Evolutionary conservation across 2,113 vertebrate species (phyloP).

Genomic region (Microcebus griseorufus): DNA sequence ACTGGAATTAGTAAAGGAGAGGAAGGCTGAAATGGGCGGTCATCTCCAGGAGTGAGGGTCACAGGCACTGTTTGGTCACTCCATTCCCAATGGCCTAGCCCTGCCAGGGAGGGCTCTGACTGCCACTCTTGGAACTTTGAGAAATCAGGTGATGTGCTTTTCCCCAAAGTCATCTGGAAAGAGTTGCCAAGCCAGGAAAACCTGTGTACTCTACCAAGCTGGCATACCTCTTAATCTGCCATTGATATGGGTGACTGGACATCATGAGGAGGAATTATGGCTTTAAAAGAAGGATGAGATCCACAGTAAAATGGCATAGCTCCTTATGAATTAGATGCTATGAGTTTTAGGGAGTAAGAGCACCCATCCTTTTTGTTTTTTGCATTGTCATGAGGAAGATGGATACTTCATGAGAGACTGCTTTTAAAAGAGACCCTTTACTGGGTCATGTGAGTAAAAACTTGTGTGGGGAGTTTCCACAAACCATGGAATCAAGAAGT

Average conservation of each 20-base stretch:
- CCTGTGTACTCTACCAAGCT: not conserved
- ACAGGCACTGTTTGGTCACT: too few species aligned
- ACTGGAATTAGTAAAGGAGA: not conserved
- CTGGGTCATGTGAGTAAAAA: not conserved
- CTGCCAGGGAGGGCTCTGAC: rapidly evolving
- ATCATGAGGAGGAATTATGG: not conserved
- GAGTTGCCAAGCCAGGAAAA: not conserved
- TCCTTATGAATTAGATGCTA: not conserved
- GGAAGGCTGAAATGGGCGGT: not conserved
- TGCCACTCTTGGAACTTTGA: not conserved
- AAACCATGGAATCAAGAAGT: not conserved
- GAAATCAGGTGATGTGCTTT: not conserved
- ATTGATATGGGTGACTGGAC: not conserved
- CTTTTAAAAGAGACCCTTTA: not conserved
- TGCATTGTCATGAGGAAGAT: not conserved
- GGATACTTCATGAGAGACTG: not conserved
- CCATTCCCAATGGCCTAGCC: not conserved
- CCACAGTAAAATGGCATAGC: not conserved
- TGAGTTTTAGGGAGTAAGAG: not conserved
- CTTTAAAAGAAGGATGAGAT: not conserved
- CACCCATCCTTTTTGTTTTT: not conserved
- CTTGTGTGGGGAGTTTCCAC: not conserved
- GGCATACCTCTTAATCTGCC: not conserved
- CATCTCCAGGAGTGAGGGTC: not conserved
- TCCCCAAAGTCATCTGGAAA: not conserved